Evolutionary conservation across 2,888 invertebrate genomes (phyloP), one percentile per base, ranked within the genome.

Genomic region (Malacosoma neustria): DNA sequence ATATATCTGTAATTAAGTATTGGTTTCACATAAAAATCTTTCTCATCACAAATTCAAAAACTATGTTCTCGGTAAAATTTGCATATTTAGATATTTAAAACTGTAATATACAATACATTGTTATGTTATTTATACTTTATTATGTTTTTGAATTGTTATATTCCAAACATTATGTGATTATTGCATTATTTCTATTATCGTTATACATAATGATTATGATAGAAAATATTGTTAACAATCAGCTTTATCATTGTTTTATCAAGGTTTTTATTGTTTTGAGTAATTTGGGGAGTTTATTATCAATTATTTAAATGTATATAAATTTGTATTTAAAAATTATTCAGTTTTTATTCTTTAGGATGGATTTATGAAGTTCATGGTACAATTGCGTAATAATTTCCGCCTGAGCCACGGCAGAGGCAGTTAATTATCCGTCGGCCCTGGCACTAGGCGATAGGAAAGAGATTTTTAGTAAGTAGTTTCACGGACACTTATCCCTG

Each of bases 1-100:
- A 47, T 41, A 48, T 40, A 34, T 44, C 44, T 47, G 22, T 22
- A 22, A 22, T 22, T 45, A 48, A 43, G 49, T 46, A 52, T 41
- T 47, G 44, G 40, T 40, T 41, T 40, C 36, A 35, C 37, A 50
- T 45, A 42, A 43, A 39, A 36, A 48, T 42, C 49, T 49, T 50
- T 50, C 36, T 45, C 33, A 41, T 38, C 43, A 38, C 34, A 41
- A 33, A 15, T 41, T 41, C 30, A 37, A 34, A 42, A 42, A 40
- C 35, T 30, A 34, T 43, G 31, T 41, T 36, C 36, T 22, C 37
- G 41, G 39, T 40, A 37, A 39, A 46, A 34, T 36, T 40, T 36
- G 30, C 40, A 37, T 37, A 40, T 12, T 31, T 31, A n/a, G 9
- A 3, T 30, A 29, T 37, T 30, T 14, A 7, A 3, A 32, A 34